Base-by-base conservation (phyloP, 2,113 vertebrate genomes). In the Centropus bengalensis region DNA sequence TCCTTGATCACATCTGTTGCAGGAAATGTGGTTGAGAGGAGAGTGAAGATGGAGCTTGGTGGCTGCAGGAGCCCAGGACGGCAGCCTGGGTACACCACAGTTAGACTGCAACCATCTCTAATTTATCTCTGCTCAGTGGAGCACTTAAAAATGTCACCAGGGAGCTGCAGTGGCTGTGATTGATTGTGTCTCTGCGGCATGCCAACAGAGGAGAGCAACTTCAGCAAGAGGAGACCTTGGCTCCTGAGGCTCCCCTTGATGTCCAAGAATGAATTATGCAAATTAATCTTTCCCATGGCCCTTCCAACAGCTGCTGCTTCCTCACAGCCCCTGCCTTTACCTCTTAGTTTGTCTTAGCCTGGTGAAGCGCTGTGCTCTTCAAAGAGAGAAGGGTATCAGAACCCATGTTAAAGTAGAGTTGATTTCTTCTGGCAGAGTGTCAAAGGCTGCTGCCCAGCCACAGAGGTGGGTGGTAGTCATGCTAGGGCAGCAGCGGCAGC, bases 161-260 rank as follows among this genome's bases (percentile, higher is more conserved):
- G 88, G 84, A 93, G 69, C 95, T 93, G 92, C 94, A 93, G 89
- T 38, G 22, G 77, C 70, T 0, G 0, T 95, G 96, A 96, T 80
- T 94, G 91, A 96, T 96, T 3, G 0, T 1, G 14, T 52, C 82
- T 85, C 81, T 13, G 8, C 91, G 82, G 86, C 77, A n/a, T 7
- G 2, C 45, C 6, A 10, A 63, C 0, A 1, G 76, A 51, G 63
- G 70, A 88, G 67, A 93, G 75, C 38, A 20, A 13, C 91, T 95
- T 89, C 77, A 86, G 84, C 77, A 86, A 63, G 68, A 88, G 77
- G 82, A 96, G 94, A 93, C 76, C 91, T 91, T 96, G 93, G 93
- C 77, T 93, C 58, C 52, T 33, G 82, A 94, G 91, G 71, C 71
- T 95, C 84, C 91, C 94, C 85, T 97, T 96, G 94, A 95, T 93